These are phyloP conservation scores for Ariopsis seemanni DNA, from an alignment of 2,113 vertebrate genomes.

Conservation along the genomic window DNA sequence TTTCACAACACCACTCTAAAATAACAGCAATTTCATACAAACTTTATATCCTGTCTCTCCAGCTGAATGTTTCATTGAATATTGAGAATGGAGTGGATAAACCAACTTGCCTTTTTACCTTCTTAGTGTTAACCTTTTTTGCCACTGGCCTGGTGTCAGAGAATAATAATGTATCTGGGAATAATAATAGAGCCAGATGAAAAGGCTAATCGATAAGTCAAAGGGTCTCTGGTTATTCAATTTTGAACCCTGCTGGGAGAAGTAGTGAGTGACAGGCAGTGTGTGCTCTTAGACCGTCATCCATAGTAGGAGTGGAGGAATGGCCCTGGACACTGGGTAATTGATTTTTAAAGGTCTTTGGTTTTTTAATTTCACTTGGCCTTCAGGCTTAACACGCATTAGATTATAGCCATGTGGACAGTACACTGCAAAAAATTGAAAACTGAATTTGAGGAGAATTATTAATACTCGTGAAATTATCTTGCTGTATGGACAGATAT, in stretches of 20 bases:
- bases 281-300: neutral
- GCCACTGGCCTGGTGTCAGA: neutral
- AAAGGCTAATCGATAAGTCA: conserved; percentile 46
- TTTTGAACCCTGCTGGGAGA: neutral
- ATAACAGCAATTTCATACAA: neutral
- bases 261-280: conserved; percentile 24
- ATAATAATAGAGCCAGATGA: conserved; percentile 36
- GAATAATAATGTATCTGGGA: neutral
- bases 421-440: too few species aligned
- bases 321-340: neutral
- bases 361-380: neutral
- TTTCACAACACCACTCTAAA: neutral
- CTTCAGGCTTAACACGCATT: neutral
- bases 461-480: too few species aligned
- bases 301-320: neutral
- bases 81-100: neutral
- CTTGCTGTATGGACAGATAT: too few species aligned
- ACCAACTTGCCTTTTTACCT: neutral
- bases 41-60: neutral
- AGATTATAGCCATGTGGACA: neutral
- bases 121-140: neutral
- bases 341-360: conserved; percentile 29
- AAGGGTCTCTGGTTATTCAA: conserved; percentile 18
- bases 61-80: neutral
- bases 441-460: too few species aligned